Conservation (phyloP, 2,113 vertebrate genomes). For the Acinonyx jubatus region DNA sequence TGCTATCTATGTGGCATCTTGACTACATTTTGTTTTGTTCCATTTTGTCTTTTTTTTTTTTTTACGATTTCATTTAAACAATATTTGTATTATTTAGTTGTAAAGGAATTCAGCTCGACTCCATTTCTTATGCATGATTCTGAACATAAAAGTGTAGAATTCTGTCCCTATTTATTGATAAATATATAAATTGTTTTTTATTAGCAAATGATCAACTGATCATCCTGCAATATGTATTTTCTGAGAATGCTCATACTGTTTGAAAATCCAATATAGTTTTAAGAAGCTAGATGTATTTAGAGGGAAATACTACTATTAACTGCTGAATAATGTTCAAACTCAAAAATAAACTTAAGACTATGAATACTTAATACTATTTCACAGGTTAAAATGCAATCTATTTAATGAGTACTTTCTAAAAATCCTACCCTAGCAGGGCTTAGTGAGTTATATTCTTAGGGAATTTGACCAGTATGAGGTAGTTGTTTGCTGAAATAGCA, state of each 20-base stretch:
- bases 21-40: neutral
- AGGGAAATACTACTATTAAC: neutral
- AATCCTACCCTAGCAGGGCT: neutral
- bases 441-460: neutral
- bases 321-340: neutral
- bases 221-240: neutral
- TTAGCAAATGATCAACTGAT: neutral
- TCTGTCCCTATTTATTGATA: neutral
- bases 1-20: neutral
- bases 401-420: conserved; percentile 1
- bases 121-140: neutral
- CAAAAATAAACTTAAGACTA: neutral
- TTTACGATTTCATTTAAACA: neutral
- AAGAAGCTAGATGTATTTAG: neutral
- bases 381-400: neutral
- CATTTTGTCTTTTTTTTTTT: neutral
- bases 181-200: neutral
- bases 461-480: neutral
- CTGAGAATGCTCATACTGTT: neutral
- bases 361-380: neutral
- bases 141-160: neutral
- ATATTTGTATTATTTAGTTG: neutral
- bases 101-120: neutral
- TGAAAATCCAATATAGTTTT: neutral
- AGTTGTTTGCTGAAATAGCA: neutral